Evolutionary conservation across 1,140 invertebrate species (phyloP).

Genomic region (Diabrotica virgifera): DNA sequence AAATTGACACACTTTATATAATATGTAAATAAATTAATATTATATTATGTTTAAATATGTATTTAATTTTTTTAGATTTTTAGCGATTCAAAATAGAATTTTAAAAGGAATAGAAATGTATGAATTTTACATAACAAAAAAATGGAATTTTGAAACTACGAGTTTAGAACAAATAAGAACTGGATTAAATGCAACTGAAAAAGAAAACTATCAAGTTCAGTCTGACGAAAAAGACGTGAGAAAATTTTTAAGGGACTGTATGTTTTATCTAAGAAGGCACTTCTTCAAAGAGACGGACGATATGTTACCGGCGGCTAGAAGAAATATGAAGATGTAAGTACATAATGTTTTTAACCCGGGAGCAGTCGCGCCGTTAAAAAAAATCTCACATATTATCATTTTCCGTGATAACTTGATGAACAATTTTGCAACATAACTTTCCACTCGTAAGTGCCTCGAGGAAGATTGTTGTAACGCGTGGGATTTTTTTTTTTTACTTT

Average conservation of each 20-base stretch:
- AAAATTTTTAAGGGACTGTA: conserved; percentile 47
- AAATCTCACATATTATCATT: no score
- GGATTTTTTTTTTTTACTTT: no score
- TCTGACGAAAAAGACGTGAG: conserved; percentile 45
- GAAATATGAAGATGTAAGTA: conserved; percentile 48
- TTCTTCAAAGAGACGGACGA: conserved; percentile 56
- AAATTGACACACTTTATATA: no score
- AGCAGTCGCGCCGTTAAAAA: no score
- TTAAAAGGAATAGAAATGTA: conserved; percentile 43
- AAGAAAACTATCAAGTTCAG: conserved; percentile 45
- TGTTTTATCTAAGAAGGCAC: conserved; percentile 48
- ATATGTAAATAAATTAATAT: no score
- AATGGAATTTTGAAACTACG: conserved; percentile 50
- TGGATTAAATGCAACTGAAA: conserved; percentile 45
- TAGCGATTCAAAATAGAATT: background rate
- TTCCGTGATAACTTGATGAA: no score
- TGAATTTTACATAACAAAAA: conserved; percentile 51
- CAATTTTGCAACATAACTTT: no score
- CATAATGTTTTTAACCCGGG: background rate
- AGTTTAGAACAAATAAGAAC: conserved; percentile 34
- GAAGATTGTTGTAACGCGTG: no score
- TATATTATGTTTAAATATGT: background rate
- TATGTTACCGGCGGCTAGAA: conserved; percentile 53
- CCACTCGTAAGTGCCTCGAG: no score
- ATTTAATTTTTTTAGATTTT: background rate